Conservation (phyloP, 2,888 invertebrate genomes). For the Xylota segnis region DNA sequence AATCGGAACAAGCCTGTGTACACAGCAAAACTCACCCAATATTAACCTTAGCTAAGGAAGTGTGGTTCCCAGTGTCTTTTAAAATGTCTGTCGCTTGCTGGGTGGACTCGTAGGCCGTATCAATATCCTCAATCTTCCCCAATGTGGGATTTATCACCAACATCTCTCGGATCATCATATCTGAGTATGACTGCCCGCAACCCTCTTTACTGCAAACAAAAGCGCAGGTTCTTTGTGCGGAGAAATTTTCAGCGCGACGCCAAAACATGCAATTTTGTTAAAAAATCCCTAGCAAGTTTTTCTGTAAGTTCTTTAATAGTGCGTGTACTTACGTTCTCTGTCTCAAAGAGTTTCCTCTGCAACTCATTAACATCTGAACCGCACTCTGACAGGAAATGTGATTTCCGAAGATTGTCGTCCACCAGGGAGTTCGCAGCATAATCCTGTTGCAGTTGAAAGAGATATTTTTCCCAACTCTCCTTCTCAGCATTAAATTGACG, state of each 20-base stretch:
- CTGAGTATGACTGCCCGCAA: no score
- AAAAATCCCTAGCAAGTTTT: slow-evolving; percentile 31
- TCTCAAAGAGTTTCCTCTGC: slow-evolving; percentile 14
- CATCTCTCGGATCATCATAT: no score
- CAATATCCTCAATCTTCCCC: slow-evolving; percentile 52
- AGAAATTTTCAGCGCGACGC: slow-evolving; percentile 33
- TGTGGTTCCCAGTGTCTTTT: slow-evolving; percentile 5
- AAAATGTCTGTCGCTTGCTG: slow-evolving; percentile 26
- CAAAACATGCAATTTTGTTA: slow-evolving; percentile 30
- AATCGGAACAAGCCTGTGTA: no score
- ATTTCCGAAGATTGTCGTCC: slow-evolving; percentile 23
- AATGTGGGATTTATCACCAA: slow-evolving; percentile 42
- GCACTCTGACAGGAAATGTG: slow-evolving; percentile 30
- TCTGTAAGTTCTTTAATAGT: slow-evolving; percentile 37
- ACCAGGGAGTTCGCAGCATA: slow-evolving; percentile 27
- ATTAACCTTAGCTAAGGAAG: no score
- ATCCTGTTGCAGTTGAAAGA: slow-evolving; percentile 39
- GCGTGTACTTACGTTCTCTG: slow-evolving; percentile 22
- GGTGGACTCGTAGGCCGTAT: slow-evolving; percentile 32
- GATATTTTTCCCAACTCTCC: slow-evolving; percentile 29
- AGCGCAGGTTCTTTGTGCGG: slow-evolving; percentile 7
- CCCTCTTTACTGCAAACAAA: no score
- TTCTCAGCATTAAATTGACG: slow-evolving; percentile 24
- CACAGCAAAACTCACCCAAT: background rate
- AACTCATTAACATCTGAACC: slow-evolving; percentile 27